Evolutionary conservation across 1,140 invertebrate species (phyloP).

Genomic region (Drosophila azteca): DNA sequence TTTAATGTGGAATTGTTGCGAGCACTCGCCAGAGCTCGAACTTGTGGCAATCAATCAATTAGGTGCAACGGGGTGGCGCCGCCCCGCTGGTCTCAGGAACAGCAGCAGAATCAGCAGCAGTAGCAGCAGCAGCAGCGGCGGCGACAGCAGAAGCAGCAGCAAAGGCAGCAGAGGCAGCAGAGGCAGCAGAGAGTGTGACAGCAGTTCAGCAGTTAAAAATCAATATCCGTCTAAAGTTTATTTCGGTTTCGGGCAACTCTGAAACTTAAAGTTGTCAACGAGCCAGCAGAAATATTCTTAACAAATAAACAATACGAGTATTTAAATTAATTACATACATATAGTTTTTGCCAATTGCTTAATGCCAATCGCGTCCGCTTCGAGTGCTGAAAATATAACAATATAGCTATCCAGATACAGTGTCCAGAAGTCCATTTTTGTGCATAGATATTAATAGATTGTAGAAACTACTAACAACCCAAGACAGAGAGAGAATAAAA

Average conservation of each 20-base stretch:
- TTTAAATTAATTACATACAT: slow-evolving; percentile 11
- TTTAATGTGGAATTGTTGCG: slow-evolving; percentile 59
- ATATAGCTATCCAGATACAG: slow-evolving; percentile 21
- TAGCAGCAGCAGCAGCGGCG: slow-evolving; percentile 17
- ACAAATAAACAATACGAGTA: slow-evolving; percentile 15
- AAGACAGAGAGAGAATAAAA: slow-evolving; percentile 5
- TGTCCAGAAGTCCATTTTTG: slow-evolving; percentile 65
- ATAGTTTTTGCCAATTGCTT: slow-evolving; percentile 48
- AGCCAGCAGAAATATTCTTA: slow-evolving; percentile 28
- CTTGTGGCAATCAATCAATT: slow-evolving; percentile 73
- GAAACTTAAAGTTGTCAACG: slow-evolving; percentile 54
- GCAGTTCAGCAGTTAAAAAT: slow-evolving; percentile 68
- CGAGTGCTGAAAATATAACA: slow-evolving; percentile 35
- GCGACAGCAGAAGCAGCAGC: slow-evolving; percentile 34
- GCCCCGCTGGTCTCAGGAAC: slow-evolving; percentile 11
- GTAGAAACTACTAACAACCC: slow-evolving; percentile 11
- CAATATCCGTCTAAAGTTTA: slow-evolving; percentile 84
- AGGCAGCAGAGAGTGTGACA: slow-evolving; percentile 8
- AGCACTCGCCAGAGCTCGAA: slow-evolving; percentile 46
- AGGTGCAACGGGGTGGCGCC: slow-evolving; percentile 23
- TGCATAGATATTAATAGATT: slow-evolving; percentile 38
- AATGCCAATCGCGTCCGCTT: slow-evolving; percentile 48
- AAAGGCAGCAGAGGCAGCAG: slow-evolving; percentile 17
- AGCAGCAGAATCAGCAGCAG: slow-evolving; percentile 34
- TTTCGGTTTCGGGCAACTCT: slow-evolving; percentile 67